Conservation (phyloP, 2,888 invertebrate species). For the Mechanitis messenoides region DNA sequence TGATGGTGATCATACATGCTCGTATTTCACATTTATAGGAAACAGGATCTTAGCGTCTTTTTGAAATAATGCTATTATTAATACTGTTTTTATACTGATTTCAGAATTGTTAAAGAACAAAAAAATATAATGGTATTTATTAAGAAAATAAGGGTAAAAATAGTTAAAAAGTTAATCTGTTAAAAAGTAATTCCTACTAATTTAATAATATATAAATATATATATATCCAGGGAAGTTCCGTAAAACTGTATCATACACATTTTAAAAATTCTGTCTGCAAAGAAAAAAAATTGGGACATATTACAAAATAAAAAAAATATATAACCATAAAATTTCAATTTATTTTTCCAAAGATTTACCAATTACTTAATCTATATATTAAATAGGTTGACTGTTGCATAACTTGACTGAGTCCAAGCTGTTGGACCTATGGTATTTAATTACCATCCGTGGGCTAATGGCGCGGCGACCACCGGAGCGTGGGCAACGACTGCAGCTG, state of each 20-base stretch:
- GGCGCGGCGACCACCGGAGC: constrained; percentile 47
- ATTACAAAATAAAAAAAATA: neutral
- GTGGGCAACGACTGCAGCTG: constrained; percentile 56
- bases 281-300: no score
- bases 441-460: constrained; percentile 62
- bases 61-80: no score
- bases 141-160: no score
- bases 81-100: no score
- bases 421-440: constrained; percentile 32
- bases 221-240: no score
- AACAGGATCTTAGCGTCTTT: neutral
- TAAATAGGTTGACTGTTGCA: constrained; percentile 67
- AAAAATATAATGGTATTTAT: no score
- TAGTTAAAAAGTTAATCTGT: no score
- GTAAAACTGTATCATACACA: no score
- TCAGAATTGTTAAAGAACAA: no score
- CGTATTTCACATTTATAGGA: constrained; percentile 10
- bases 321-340: constrained; percentile 17
- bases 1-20: constrained; percentile 7
- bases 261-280: no score
- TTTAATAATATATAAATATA: no score
- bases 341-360: constrained; percentile 19
- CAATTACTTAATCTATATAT: constrained; percentile 30
- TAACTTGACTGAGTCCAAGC: constrained; percentile 34
- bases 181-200: no score